A percentile compares a stretch with the other conserved stretches of the same genome.
phyloP scores from a whole-genome alignment of 2,113 vertebrate genomes.

The Chrysemys picta region DNA sequence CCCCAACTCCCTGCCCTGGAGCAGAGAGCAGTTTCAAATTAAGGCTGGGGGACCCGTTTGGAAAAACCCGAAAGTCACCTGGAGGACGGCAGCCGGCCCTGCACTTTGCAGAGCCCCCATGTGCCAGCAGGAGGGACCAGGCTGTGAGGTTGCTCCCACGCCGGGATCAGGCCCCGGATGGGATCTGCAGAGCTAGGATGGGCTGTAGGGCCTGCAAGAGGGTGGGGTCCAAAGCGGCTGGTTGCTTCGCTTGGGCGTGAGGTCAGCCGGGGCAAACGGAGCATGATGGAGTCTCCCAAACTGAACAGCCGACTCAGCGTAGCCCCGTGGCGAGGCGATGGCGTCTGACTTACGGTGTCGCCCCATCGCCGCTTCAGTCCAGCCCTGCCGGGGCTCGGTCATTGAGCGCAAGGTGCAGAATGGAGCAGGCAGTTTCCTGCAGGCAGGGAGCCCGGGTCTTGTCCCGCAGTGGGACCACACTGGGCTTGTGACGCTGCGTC shows the following conservation, averaged over 20 bases:
- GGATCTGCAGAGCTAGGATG: not conserved
- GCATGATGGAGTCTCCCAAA: not conserved
- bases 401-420: rapidly evolving
- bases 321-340: not conserved
- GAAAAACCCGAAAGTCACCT: not conserved
- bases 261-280: not conserved
- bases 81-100: not conserved
- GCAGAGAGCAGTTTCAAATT: too few species aligned
- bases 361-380: rapidly evolving
- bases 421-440: not conserved
- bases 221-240: not conserved
- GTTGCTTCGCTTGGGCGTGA: not conserved
- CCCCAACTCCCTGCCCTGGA: too few species aligned
- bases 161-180: not conserved
- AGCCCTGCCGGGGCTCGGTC: not conserved
- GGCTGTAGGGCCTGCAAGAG: not conserved
- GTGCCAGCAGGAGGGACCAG: rapidly evolving
- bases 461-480: rapidly evolving
- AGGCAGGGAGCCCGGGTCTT: not conserved
- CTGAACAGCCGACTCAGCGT: not conserved
- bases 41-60: not conserved
- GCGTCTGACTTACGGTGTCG: not conserved
- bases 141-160: not conserved
- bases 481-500: not conserved
- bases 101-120: not conserved